Conservation (phyloP, 2,888 invertebrate species). For the Polydrusus cervinus region DNA sequence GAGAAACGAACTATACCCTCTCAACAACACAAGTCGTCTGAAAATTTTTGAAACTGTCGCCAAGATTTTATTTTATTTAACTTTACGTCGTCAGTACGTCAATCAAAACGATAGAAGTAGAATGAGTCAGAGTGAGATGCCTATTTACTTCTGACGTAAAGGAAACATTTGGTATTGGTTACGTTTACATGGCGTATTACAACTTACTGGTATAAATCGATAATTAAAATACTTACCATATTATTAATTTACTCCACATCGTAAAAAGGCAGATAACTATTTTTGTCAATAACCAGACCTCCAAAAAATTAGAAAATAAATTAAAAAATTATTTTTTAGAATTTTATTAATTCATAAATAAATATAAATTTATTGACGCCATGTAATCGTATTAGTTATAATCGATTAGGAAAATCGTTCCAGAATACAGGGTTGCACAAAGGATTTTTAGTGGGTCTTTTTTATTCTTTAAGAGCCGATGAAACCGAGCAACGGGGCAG, state of each 20-base stretch:
- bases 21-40: slow-evolving; percentile 16
- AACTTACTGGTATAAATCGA: neutral
- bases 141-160: neutral
- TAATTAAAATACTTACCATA: neutral
- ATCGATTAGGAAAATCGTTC: too few relatives aligned
- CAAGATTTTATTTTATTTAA: slow-evolving; percentile 17
- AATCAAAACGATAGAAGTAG: neutral
- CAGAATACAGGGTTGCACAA: too few relatives aligned
- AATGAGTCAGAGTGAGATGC: neutral
- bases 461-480: too few relatives aligned
- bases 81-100: slow-evolving; percentile 15
- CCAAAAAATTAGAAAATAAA: too few relatives aligned
- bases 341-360: too few relatives aligned
- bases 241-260: neutral
- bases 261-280: too few relatives aligned
- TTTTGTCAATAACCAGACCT: too few relatives aligned
- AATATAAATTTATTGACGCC: too few relatives aligned
- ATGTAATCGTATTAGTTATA: too few relatives aligned
- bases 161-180: neutral
- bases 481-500: too few relatives aligned
- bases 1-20: slow-evolving; percentile 12
- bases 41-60: slow-evolving; percentile 18
- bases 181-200: slow-evolving; percentile 5
- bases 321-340: too few relatives aligned
- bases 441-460: too few relatives aligned